These are phyloP conservation scores for Apamea epomidion DNA, from an alignment of 2,888 invertebrate species.

Conservation along the genomic window DNA sequence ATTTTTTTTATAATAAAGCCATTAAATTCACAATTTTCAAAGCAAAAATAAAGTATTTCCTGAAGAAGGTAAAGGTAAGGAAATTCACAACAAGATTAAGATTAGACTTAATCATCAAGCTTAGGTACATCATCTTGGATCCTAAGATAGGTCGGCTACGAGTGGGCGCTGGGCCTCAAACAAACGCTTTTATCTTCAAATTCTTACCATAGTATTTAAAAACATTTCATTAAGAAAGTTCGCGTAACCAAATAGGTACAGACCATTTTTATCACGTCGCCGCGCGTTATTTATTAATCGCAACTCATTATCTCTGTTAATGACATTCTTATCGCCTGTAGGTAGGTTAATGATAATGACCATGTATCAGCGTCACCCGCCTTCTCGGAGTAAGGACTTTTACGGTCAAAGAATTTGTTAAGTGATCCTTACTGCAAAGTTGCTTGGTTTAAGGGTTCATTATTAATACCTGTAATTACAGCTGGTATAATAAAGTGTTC, in stretches of 20 bases:
- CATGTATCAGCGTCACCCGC: conserved; percentile 46
- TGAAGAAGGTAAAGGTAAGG: no score
- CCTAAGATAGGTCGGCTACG: background rate
- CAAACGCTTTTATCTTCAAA: background rate
- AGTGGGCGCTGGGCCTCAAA: background rate
- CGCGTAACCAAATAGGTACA: conserved; percentile 20
- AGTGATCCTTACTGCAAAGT: conserved; percentile 5
- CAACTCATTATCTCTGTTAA: conserved; percentile 70
- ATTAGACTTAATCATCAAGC: no score
- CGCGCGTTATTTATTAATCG: conserved; percentile 64
- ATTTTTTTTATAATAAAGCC: background rate
- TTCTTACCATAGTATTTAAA: background rate
- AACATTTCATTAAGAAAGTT: conserved; percentile 1
- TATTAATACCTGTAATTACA: background rate
- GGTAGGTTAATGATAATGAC: conserved; percentile 72
- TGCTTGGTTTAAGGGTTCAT: background rate
- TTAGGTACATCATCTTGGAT: background rate
- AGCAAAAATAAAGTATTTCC: background rate
- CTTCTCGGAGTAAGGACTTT: conserved; percentile 37
- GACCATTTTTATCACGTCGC: conserved; percentile 57
- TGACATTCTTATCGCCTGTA: conserved; percentile 72
- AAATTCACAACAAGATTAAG: no score
- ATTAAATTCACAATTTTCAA: background rate
- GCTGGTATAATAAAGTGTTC: background rate
- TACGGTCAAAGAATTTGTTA: conserved; percentile 30